Evolutionary conservation across 2,888 invertebrate species (phyloP), one percentile per base, ranked within the genome.

Genomic region (Coelogynopora nodosa): DNA sequence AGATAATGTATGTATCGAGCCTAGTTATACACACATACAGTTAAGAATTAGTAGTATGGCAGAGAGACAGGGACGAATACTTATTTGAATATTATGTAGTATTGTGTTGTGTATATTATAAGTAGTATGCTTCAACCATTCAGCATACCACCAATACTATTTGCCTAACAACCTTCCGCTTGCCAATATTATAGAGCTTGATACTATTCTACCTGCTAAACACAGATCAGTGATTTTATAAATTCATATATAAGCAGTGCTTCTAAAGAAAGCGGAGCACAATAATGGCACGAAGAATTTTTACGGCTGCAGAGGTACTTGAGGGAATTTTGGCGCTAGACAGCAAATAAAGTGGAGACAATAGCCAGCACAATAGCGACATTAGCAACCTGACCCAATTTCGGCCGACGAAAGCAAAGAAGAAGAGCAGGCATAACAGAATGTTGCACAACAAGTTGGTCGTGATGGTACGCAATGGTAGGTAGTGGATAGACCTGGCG

Each of bases 301-400:
- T 80, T 80, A 26, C 28, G 80, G 26, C 80, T 80, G 80, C 80
- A 80, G 80, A 80, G 2, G 28, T 80, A 80, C 80, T 80, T 80
- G 26, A 80, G 80, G n/a, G 80, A 80, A 80, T 80, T 80, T 26
- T 80, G 80, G 28, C 2, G 28, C n/a, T 80, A n/a, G 80, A 80
- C 80, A 80, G 28, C 80, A 27, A 80, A 80, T 5, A 80, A 5
- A 80, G 80, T 80, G 80, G 2, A 80, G 80, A 80, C 80, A 27
- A 80, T 80, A 80, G 80, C 80, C 80, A 80, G 28, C 80, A 80
- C n/a, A n/a, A 80, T 80, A 80, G 80, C 80, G 80, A 80, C 80
- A 5, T 80, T 23, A 80, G 80, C 80, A 80, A 80, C 80, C 80
- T 80, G 23, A 80, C 80, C 80, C 80, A 29, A 80, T 80, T 23